Percentiles rank a stretch among this genome's conserved stretches.
phyloP scores from a whole-genome alignment of 2,797 vertebrate genomes.

The Chelon auratus region DNA sequence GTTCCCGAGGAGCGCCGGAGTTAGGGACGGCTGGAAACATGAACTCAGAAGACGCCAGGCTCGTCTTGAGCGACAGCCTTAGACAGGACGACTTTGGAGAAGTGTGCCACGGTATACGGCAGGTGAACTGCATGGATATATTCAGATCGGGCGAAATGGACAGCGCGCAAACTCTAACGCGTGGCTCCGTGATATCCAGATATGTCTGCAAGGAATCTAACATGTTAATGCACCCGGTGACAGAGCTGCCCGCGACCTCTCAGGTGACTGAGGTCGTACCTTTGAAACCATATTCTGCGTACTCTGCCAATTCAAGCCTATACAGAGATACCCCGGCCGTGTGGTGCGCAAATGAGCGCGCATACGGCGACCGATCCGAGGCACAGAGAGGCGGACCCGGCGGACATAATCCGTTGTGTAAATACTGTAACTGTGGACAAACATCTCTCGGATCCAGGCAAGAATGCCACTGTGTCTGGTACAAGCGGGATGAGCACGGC shows the following conservation, averaged over 20 bases:
- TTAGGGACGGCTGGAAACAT: constrained; percentile 18
- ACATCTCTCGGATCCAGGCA: constrained; percentile 41
- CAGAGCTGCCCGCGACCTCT: constrained; percentile 32
- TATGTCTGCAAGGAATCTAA: constrained; percentile 62
- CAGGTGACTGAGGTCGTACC: constrained; percentile 45
- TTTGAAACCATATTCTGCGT: constrained; percentile 31
- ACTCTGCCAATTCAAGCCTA: constrained; percentile 18
- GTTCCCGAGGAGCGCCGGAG: constrained; percentile 25
- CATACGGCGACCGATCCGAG: constrained; percentile 49
- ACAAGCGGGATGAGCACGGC: constrained; percentile 45
- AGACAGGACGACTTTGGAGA: constrained; percentile 55
- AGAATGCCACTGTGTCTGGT: constrained; percentile 69
- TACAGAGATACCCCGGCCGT: constrained; percentile 44
- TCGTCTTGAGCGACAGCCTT: neutral
- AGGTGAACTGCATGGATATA: constrained; percentile 77
- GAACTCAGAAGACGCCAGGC: constrained; percentile 14
- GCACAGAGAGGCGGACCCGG: constrained; percentile 17
- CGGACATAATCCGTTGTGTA: constrained; percentile 53
- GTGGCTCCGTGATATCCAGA: constrained; percentile 55
- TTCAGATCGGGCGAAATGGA: constrained; percentile 58
- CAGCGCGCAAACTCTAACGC: constrained; percentile 52
- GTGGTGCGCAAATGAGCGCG: constrained; percentile 69
- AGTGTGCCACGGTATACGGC: constrained; percentile 55
- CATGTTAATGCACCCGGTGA: constrained; percentile 47
- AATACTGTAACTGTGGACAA: constrained; percentile 68